Evolutionary conservation across 2,888 invertebrate genomes (phyloP).

Genomic region (Nomada hirtipes): DNA sequence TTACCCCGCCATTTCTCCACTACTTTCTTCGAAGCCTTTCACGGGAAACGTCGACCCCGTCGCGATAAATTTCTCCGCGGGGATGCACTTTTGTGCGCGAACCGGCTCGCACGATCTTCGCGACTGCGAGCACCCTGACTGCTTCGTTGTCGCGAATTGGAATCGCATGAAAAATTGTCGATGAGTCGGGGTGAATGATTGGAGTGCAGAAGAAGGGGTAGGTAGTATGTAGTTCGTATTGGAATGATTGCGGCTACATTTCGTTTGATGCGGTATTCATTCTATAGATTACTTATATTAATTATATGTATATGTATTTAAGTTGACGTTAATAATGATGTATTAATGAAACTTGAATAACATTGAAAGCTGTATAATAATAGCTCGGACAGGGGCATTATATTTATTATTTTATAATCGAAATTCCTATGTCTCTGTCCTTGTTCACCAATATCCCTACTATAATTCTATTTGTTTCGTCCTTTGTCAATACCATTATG

Average conservation of each 20-base stretch:
- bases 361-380: no score
- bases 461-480: neutral
- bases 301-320: no score
- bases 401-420: no score
- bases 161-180: constrained; percentile 34
- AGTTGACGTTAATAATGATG: no score
- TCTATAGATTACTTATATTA: no score
- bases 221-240: neutral
- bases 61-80: constrained; percentile 52
- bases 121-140: neutral
- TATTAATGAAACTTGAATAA: no score
- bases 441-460: neutral
- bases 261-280: no score
- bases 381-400: no score
- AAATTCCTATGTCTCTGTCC: neutral
- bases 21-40: constrained; percentile 47
- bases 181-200: neutral
- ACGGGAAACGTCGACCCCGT: constrained; percentile 46
- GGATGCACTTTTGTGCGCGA: constrained; percentile 44
- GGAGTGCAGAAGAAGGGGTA: neutral
- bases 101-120: constrained; percentile 10
- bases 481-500: neutral
- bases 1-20: neutral
- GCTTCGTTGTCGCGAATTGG: constrained; percentile 1
- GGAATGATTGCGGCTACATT: no score